Evolutionary conservation across 2,797 vertebrate species (phyloP), one percentile per base, ranked within the genome.

Genomic region (Nyctibius grandis): DNA sequence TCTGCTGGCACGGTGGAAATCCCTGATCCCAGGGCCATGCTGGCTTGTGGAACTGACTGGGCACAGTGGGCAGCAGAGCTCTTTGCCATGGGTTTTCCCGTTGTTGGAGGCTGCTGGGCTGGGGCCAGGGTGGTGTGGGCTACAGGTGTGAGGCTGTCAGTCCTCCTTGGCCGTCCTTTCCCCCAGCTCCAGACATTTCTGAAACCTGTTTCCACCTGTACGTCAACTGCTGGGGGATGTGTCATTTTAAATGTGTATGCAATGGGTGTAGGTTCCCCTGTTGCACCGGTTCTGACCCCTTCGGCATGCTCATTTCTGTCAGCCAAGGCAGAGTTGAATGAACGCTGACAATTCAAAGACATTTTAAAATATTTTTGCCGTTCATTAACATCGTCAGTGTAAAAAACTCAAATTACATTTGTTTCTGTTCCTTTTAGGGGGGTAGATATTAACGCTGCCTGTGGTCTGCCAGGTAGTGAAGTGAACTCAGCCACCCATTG

Each of bases 381-480:
- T 76, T 68, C 47, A 4, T 31, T 40, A 26, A 8, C 22, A 10
- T 36, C 4, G 0, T 14, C 50, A 3, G 12, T 6, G 20, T 59
- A 15, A 16, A 44, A 44, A 82, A 75, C n/a, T 22, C 33, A 5
- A 17, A 16, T 23, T 6, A 3, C 17, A 0, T 16, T 54, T 40
- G 28, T 29, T 40, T 64, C 57, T 8, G 1, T 47, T 70, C 67
- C 42, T 74, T 82, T 33, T 7, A 17, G 9, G 2, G 19, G 18
- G 4, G 12, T 36, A 15, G 38, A 19, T 60, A 36, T 63, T 48
- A 33, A 12, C 38, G 45, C 51, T 36, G 47, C 22, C 45, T 16
- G 1, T 4, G 38, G 6, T 9, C 4, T 59, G 33, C 45, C 0
- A 0, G 61, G 29, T 7, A 12, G n/a, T 0, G 0, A 45, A 28